These are phyloP conservation scores for Hiodon alosoides DNA, from an alignment of 2,113 vertebrate species.

Conservation along the genomic window DNA sequence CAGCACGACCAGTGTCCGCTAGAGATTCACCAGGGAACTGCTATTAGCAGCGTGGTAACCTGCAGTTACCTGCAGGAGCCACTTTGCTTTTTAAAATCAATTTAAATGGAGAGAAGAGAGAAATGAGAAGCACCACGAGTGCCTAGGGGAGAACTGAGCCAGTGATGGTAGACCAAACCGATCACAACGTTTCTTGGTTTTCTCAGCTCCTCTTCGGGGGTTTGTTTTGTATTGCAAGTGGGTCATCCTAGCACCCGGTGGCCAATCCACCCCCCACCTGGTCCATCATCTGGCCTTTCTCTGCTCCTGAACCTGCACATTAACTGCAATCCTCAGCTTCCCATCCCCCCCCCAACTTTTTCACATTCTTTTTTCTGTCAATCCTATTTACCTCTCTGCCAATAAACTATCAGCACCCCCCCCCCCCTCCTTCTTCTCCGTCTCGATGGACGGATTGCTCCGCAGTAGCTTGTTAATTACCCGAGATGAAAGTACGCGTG, in stretches of 20 bases:
- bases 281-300: not conserved
- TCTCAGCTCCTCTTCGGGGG: not conserved
- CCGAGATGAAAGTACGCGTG: not conserved
- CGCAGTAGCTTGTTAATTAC: not conserved
- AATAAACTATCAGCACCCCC: not conserved
- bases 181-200: no score
- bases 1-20: no score
- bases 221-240: not conserved
- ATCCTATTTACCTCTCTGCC: not conserved
- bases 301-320: not conserved
- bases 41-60: no score
- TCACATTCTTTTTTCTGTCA: slow-evolving; percentile 1
- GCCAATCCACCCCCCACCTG: not conserved
- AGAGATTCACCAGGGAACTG: no score
- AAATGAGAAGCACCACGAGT: no score
- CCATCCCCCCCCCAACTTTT: not conserved
- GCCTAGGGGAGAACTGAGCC: no score
- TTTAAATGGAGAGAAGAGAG: no score
- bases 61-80: no score
- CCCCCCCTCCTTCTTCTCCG: not conserved
- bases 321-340: not conserved
- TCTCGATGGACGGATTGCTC: slow-evolving; percentile 8
- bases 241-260: not conserved
- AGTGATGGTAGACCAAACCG: no score
- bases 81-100: no score